These are phyloP conservation scores for Zaprionus obscuricornis DNA, from an alignment of 2,888 invertebrate species.

Conservation along the genomic window DNA sequence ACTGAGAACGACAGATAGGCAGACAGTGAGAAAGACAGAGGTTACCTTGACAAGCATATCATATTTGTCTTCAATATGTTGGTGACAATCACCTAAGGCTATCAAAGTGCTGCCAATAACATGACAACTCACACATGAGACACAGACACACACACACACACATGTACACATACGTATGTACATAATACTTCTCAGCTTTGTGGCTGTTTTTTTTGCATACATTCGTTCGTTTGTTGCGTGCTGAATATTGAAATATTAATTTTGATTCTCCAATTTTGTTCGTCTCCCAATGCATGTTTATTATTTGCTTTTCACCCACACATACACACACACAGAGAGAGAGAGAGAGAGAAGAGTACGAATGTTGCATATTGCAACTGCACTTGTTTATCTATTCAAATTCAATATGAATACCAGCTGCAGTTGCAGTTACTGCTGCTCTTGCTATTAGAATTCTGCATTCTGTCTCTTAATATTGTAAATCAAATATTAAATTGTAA, in stretches of 20 bases:
- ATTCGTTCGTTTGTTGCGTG: conserved; percentile 33
- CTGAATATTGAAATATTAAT: conserved; percentile 67
- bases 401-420: too few relatives aligned
- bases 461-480: too few relatives aligned
- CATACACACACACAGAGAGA: too few relatives aligned
- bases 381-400: too few relatives aligned
- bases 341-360: too few relatives aligned
- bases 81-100: conserved; percentile 71
- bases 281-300: conserved; percentile 29
- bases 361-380: too few relatives aligned
- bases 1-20: conserved; percentile 10
- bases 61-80: conserved; percentile 64
- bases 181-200: conserved; percentile 39
- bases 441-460: too few relatives aligned
- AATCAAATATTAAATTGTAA: too few relatives aligned
- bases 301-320: conserved; percentile 18
- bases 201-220: conserved; percentile 46
- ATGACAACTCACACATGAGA: conserved; percentile 51
- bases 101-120: conserved; percentile 68
- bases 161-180: conserved; percentile 8
- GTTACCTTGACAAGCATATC: conserved; percentile 70
- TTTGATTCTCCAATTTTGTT: conserved; percentile 40
- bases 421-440: too few relatives aligned
- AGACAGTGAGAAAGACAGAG: too few relatives aligned
- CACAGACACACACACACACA: too few relatives aligned